Conservation (phyloP, 2,797 vertebrate genomes). For the Acipenser ruthenus region DNA sequence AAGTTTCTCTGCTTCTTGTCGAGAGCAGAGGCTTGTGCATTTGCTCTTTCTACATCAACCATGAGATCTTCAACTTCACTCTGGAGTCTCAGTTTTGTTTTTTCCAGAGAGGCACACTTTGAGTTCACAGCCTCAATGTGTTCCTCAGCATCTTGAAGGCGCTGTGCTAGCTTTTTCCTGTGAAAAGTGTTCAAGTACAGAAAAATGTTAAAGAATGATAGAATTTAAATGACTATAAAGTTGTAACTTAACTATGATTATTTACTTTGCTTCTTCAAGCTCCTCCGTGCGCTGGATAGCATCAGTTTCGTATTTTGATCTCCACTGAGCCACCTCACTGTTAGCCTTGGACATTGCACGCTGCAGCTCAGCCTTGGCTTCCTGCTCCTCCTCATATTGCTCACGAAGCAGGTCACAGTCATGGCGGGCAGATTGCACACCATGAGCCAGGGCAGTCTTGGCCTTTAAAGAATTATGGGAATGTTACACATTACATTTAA, state of each 20-base stretch:
- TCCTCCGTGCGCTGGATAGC: conserved; percentile 84
- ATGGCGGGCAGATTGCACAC: conserved; percentile 76
- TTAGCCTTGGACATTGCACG: conserved; percentile 81
- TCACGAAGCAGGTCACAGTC: conserved; percentile 86
- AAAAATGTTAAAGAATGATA: neutral
- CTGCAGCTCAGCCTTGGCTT: conserved; percentile 79
- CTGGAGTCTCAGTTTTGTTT: conserved; percentile 89
- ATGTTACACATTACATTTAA: too few species aligned
- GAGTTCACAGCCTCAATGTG: conserved; percentile 81
- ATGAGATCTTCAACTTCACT: conserved; percentile 89
- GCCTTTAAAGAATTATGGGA: conserved; percentile 52
- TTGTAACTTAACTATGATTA: neutral
- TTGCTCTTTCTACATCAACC: conserved; percentile 83
- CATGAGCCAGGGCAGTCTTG: conserved; percentile 76
- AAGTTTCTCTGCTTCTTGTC: conserved; percentile 86
- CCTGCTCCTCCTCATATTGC: conserved; percentile 85
- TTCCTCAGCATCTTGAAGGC: conserved; percentile 86
- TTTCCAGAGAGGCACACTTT: conserved; percentile 88
- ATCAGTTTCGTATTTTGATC: conserved; percentile 81
- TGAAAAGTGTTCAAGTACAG: neutral
- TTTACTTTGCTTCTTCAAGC: conserved; percentile 81
- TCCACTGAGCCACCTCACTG: conserved; percentile 76
- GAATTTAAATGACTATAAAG: too few species aligned
- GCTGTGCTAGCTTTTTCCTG: conserved; percentile 78
- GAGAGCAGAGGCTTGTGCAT: conserved; percentile 70